Base-by-base conservation (phyloP, 1,140 invertebrate species). In the Apis laboriosa region DNA sequence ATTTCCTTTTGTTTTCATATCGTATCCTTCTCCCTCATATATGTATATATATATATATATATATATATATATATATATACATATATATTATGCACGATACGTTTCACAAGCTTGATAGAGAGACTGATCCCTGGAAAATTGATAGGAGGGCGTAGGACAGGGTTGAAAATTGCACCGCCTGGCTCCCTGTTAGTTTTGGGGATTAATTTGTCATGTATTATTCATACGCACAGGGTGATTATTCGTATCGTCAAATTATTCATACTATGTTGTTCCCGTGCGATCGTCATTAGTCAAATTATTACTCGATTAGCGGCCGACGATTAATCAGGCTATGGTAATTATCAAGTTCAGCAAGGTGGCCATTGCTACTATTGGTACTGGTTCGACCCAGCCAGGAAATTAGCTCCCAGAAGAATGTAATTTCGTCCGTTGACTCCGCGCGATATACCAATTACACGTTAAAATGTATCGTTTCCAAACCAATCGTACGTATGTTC, bases 151-250 rank as follows among this genome's bases (percentile, higher is more conserved):
- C 66, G 73, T 58, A 21, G n/a, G 43, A 66, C 24, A 28, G 13
- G 61, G 66, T 67, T 66, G 70, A 80, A 81, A 84, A 66, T 87
- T 84, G 72, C 68, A 58, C 61, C 71, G 83, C 64, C 66, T 56
- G 86, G 68, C 24, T 63, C 53, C 28, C 24, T 66, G 83, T 82
- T 81, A 85, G 86, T 85, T 88, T 85, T 80, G 68, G 83, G 86
- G 85, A 88, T 88, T 86, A 88, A 88, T 88, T 88, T 67, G 67
- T 28, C 63, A 84, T 68, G 82, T 88, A 89, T 88, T 89, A 89
- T 89, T 86, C 84, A 88, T 88, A 43, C 55, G 86, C 21, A 60
- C n/a, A 7, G 34, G 51, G 80, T 64, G 71, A 82, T 85, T 68
- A 67, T 72, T 68, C 80, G 72, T 64, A 56, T 64, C 68, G 73